Evolutionary conservation across 2,888 invertebrate genomes (phyloP).

Genomic region (Beris chalybata): DNA sequence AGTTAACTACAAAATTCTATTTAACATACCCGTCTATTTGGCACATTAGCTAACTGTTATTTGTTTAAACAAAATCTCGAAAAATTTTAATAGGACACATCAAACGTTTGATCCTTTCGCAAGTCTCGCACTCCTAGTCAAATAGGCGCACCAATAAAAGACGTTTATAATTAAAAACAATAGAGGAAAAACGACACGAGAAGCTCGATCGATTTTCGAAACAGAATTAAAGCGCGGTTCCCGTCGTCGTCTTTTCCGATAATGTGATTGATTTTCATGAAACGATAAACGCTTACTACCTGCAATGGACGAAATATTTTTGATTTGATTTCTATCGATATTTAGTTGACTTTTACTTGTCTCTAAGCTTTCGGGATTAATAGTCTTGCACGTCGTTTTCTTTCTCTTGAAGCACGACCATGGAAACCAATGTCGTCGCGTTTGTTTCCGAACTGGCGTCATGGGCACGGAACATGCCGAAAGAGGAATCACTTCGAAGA

Average conservation of each 20-base stretch:
- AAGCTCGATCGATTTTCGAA: slow-evolving; percentile 76
- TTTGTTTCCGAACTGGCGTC: slow-evolving; percentile 36
- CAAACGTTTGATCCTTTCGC: slow-evolving; percentile 33
- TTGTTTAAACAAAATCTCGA: neutral
- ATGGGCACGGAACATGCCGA: slow-evolving; percentile 62
- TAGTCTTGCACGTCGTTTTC: slow-evolving; percentile 33
- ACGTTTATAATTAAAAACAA: slow-evolving; percentile 74
- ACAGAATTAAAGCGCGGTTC: slow-evolving; percentile 75
- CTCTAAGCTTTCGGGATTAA: slow-evolving; percentile 27
- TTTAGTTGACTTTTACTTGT: slow-evolving; percentile 22
- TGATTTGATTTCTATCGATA: neutral
- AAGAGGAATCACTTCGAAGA: slow-evolving; percentile 67
- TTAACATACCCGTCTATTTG: no score
- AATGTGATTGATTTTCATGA: slow-evolving; percentile 43
- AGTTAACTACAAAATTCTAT: no score
- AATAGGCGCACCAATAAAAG: slow-evolving; percentile 77
- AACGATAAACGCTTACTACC: slow-evolving; percentile 33
- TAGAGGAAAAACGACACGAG: slow-evolving; percentile 74
- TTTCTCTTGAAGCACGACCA: slow-evolving; percentile 36
- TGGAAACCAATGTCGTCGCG: slow-evolving; percentile 18
- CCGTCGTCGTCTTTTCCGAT: slow-evolving; percentile 51
- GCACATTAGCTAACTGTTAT: no score
- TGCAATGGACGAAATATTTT: slow-evolving; percentile 2
- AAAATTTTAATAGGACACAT: slow-evolving; percentile 4
- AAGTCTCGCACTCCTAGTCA: slow-evolving; percentile 62